These are phyloP conservation scores for Scomber scombrus DNA, from an alignment of 2,113 vertebrate species.

Conservation along the genomic window DNA sequence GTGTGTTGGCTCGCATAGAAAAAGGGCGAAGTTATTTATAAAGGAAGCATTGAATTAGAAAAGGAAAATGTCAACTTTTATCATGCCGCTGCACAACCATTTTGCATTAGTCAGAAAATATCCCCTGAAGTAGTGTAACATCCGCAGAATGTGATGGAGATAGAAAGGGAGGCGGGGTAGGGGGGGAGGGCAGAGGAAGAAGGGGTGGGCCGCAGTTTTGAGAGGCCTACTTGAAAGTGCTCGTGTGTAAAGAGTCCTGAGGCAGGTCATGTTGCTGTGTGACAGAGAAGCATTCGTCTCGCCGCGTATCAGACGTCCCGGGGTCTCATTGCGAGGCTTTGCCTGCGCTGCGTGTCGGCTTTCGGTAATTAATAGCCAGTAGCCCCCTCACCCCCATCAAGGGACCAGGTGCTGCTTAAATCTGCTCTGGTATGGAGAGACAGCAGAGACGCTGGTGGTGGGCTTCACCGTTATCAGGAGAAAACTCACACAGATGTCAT, in stretches of 20 bases:
- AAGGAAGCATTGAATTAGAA: constrained; percentile 76
- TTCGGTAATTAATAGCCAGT: constrained; percentile 85
- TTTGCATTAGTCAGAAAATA: constrained; percentile 77
- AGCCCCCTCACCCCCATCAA: constrained; percentile 66
- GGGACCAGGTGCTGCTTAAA: constrained; percentile 78
- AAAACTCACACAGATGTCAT: constrained; percentile 59
- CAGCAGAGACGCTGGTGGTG: constrained; percentile 36
- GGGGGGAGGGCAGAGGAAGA: constrained; percentile 55
- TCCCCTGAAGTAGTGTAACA: constrained; percentile 69
- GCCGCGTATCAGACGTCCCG: constrained; percentile 70
- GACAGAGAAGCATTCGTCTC: constrained; percentile 76
- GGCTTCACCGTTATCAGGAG: constrained; percentile 50
- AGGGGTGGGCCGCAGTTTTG: constrained; percentile 55
- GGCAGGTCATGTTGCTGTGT: constrained; percentile 72
- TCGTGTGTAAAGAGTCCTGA: constrained; percentile 67
- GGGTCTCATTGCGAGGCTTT: constrained; percentile 72
- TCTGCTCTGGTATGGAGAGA: constrained; percentile 62
- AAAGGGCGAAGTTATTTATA: constrained; percentile 72
- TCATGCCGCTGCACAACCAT: constrained; percentile 71
- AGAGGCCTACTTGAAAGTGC: constrained; percentile 72
- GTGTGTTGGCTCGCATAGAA: constrained; percentile 24
- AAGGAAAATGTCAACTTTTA: constrained; percentile 81
- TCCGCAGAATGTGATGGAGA: constrained; percentile 69
- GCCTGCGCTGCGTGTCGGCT: constrained; percentile 70
- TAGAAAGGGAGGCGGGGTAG: constrained; percentile 46